Evolutionary conservation across 2,113 vertebrate genomes (phyloP), one percentile per base, ranked within the genome.

Genomic region (Pipra filicauda): DNA sequence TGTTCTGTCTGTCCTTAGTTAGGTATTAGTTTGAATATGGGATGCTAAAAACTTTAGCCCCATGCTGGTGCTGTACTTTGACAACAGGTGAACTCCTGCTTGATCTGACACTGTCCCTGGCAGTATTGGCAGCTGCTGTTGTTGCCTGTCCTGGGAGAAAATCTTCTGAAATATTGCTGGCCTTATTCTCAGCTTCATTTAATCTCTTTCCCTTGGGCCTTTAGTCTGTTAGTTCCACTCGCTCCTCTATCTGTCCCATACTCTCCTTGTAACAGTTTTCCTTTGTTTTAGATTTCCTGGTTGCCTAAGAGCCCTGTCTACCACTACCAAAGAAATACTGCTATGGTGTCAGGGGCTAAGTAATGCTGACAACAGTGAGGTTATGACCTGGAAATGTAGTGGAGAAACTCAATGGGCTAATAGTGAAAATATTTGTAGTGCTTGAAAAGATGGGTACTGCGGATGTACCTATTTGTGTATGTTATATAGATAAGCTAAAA

Each of bases 351-450:
- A 91, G 85, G 67, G 84, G 89, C 84, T 91, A 93, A 91, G 58
- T 57, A 82, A 51, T 89, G 74, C 72, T 79, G 80, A 95, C 52
- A 92, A 41, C 65, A 81, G 77, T 35, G 49, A 66, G 87, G 71
- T 79, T 95, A 58, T 43, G 87, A 93, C 87, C 81, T 79, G 91
- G 91, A 96, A 97, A 93, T 48, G 52, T 37, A 65, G 62, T 43
- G 66, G 81, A 88, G 84, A 82, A 89, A 72, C 83, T 77, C 70
- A 85, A 94, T 30, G 57, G 49, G 51, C 70, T 66, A 89, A 35
- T 20, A 73, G 66, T 46, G 54, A 61, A 86, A 88, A 74, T 41
- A 43, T 62, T n/a, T 22, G 23, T 44, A 79, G 62, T 30, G n/a
- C 33, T 82, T 82, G 81, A 70, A 85, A 76, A 54, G 52, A 69